These are phyloP conservation scores for Dryoscopus gambensis DNA, from an alignment of 2,113 vertebrate genomes.

Conservation along the genomic window DNA sequence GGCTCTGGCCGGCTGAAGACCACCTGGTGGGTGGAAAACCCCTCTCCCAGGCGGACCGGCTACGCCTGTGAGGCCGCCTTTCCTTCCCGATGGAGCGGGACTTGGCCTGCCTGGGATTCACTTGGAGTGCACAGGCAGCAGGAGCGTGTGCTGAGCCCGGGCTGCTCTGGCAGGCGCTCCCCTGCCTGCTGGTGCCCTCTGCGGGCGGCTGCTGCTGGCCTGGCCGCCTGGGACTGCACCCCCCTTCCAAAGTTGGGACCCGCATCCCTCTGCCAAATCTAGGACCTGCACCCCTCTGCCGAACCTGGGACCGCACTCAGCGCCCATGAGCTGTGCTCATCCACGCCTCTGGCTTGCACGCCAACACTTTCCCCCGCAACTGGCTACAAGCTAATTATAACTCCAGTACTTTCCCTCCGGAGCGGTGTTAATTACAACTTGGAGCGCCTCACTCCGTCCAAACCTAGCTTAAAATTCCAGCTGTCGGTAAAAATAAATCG, in stretches of 20 bases:
- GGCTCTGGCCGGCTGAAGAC: neutral
- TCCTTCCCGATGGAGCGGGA: neutral
- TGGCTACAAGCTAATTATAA: neutral
- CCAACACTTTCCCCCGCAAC: neutral
- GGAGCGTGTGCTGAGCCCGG: accelerated
- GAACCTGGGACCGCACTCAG: neutral
- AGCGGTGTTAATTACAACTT: neutral
- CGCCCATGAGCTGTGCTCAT: neutral
- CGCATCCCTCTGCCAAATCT: too few species aligned
- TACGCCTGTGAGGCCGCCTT: neutral
- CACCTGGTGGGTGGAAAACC: neutral
- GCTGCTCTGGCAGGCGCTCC: neutral
- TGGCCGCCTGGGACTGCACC: neutral
- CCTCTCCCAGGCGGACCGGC: accelerated
- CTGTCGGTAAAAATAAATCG: neutral
- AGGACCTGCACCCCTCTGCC: too few species aligned
- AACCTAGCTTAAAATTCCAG: neutral
- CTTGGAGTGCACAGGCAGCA: neutral
- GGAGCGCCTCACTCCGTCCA: neutral
- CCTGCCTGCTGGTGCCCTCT: constrained; percentile 39
- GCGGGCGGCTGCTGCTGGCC: neutral
- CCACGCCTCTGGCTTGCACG: neutral
- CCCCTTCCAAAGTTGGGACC: neutral
- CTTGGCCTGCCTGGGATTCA: neutral
- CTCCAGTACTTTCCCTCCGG: neutral